Base-by-base conservation (phyloP, 2,888 invertebrate species). In the Synanthedon myopaeformis region DNA sequence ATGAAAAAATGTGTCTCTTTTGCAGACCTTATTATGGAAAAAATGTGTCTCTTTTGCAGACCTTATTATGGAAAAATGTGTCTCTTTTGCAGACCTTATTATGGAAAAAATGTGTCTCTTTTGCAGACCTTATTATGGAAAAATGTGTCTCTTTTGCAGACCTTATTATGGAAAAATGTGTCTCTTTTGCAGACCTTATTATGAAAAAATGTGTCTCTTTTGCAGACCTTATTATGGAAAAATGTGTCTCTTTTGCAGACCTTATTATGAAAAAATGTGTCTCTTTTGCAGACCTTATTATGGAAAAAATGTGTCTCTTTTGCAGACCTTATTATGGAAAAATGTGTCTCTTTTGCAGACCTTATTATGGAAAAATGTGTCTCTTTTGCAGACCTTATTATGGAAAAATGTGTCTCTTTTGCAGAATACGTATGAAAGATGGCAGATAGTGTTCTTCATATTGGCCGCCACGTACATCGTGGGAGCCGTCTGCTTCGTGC, bases 391-490 rank as follows among this genome's bases (percentile, higher is more conserved):
- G n/a, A n/a, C n/a, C n/a, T n/a, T 28, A 4, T 23, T 23, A 23
- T 35, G 3, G 35, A 10, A 10, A 35, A 35, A 10, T 35, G 8
- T 28, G 28, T 35, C 35, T 49, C 23, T 13, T 48, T 76, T 70
- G 2, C 75, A 92, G 92, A 92, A 93, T 82, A 92, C 92, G 0
- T 92, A 92, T 64, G 89, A 89, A 19, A 92, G 92, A 67, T 96
- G 96, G 96, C 91, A 90, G 72, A 91, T 92, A 54, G 93, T 96
- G 0, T 96, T 96, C 78, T 93, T 93, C 90, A 92, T 95, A 52
- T 78, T 96, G 14, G 92, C 92, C 0, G 89, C 79, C 3, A 92
- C 93, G 0, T 96, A 96, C 73, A 76, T 90, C 0, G 68, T 88
- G 1, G 95, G 94, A 0, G 92, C 92, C 0, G 51, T 91, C 0